A percentile compares a stretch with the other conserved stretches of the same genome.
Evolutionary conservation across 2,888 invertebrate genomes (phyloP).

Genomic region (Acronicta psi): DNA sequence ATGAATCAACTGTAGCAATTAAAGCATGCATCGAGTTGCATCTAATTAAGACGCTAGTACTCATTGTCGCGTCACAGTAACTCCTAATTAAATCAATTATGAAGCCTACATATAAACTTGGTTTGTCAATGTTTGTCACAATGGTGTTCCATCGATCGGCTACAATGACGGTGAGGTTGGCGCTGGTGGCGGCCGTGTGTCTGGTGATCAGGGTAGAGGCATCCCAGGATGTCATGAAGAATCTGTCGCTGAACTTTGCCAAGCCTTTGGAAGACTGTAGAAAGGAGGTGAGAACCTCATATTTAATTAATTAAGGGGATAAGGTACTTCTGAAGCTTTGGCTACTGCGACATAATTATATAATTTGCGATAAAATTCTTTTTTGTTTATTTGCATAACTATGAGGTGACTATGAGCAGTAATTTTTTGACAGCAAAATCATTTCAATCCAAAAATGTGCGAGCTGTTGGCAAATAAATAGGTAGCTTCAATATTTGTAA

Average conservation of each 20-base stretch:
- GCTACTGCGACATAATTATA: too few species aligned
- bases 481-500: too few species aligned
- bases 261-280: constrained; percentile 68
- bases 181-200: constrained; percentile 38
- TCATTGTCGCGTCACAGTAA: constrained; percentile 26
- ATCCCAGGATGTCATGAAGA: constrained; percentile 66
- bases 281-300: constrained; percentile 60
- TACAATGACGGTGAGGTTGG: constrained; percentile 45
- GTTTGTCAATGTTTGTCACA: constrained; percentile 11
- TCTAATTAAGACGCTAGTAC: constrained; percentile 24
- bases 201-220: constrained; percentile 55
- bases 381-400: too few species aligned
- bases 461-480: too few species aligned
- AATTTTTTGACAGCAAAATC: too few species aligned
- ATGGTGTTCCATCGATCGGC: constrained; percentile 7
- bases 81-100: constrained; percentile 37
- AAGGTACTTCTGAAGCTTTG: background rate
- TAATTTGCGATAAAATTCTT: too few species aligned
- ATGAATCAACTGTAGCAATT: constrained; percentile 32
- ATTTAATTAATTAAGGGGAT: background rate
- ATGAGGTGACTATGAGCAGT: too few species aligned
- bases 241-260: constrained; percentile 58
- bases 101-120: constrained; percentile 38
- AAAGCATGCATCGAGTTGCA: constrained; percentile 7
- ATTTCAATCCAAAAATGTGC: too few species aligned